Percentiles rank a stretch among this genome's conserved stretches.
These are phyloP conservation scores for Troilus luridus DNA, from an alignment of 2,888 invertebrate species.

Conservation along the genomic window DNA sequence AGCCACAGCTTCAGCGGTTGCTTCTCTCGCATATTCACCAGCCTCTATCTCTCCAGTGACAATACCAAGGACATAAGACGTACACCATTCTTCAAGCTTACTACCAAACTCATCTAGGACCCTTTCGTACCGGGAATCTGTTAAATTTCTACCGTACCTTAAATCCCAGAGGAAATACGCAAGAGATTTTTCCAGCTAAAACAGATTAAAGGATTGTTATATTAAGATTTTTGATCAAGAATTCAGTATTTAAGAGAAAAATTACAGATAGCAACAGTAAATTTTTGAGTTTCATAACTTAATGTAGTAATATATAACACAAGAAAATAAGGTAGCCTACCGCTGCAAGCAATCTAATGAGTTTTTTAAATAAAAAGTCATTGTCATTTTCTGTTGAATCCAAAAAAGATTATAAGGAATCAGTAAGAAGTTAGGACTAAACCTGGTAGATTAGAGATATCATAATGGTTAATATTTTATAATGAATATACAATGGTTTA, in stretches of 20 bases:
- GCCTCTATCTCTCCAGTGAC: conserved; percentile 62
- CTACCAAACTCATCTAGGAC: conserved; percentile 70
- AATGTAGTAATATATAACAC: too few relatives aligned
- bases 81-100: conserved; percentile 69
- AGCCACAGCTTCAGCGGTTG: conserved; percentile 62
- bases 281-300: not conserved
- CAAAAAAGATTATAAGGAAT: too few relatives aligned
- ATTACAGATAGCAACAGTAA: not conserved
- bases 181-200: conserved; percentile 70
- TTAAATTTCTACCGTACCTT: conserved; percentile 66
- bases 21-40: conserved; percentile 68
- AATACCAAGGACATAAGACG: conserved; percentile 60
- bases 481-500: too few relatives aligned
- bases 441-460: too few relatives aligned
- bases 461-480: too few relatives aligned
- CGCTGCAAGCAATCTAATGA: too few relatives aligned
- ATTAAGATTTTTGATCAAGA: not conserved
- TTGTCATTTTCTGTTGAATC: too few relatives aligned
- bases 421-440: too few relatives aligned
- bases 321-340: too few relatives aligned
- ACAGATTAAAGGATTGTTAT: not conserved
- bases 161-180: conserved; percentile 71
- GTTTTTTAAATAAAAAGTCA: too few relatives aligned
- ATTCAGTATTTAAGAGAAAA: not conserved
- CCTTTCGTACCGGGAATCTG: conserved; percentile 68